A percentile compares a stretch with the other conserved stretches of the same genome.
phyloP scores from a whole-genome alignment of 2,113 vertebrate species.

The Sula dactylatra region DNA sequence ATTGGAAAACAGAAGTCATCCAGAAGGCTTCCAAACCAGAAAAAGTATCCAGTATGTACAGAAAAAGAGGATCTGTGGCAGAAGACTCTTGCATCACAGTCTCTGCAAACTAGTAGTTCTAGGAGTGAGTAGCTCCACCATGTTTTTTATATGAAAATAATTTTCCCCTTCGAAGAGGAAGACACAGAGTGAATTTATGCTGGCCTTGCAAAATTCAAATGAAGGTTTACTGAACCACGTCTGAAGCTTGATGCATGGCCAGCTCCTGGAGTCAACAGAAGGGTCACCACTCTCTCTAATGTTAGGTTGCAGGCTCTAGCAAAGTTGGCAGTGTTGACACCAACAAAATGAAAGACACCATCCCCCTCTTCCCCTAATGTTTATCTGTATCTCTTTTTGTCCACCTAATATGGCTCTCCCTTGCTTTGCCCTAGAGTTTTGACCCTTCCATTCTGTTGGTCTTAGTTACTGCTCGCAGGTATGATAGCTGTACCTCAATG shows the following conservation, averaged over 20 bases:
- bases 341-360: neutral
- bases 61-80: neutral
- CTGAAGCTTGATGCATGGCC: neutral
- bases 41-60: neutral
- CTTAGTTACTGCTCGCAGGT: neutral
- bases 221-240: neutral
- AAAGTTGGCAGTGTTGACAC: neutral
- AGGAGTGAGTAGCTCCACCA: rapidly evolving
- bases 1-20: neutral
- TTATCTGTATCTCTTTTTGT: neutral
- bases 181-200: neutral
- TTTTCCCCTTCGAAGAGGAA: neutral
- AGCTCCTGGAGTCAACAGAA: neutral
- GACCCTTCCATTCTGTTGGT: neutral
- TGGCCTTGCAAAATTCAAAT: neutral
- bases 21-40: neutral
- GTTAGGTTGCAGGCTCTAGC: neutral
- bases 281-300: neutral
- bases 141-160: neutral
- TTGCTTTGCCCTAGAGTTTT: neutral
- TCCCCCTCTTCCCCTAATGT: neutral
- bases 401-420: neutral
- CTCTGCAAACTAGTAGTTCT: neutral
- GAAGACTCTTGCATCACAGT: neutral
- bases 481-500: neutral